Conservation (phyloP, 1,140 invertebrate species). For the Drosophila varians region DNA sequence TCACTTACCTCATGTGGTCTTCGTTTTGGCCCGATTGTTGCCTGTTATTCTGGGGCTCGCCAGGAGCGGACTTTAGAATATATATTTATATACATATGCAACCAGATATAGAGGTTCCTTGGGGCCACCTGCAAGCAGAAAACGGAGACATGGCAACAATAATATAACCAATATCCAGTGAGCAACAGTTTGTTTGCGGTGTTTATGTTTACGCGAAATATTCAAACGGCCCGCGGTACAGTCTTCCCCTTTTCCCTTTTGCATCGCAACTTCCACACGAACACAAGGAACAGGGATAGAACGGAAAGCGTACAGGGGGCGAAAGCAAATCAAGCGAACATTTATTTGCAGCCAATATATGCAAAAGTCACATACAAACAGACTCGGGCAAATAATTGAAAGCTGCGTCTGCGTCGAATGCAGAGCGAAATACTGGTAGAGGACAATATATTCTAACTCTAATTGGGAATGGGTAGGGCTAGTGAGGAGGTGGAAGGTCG, state of each 20-base stretch:
- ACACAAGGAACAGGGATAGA: constrained; percentile 11
- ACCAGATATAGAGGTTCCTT: constrained; percentile 36
- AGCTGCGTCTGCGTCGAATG: constrained; percentile 57
- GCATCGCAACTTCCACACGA: constrained; percentile 31
- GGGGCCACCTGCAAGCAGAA: constrained; percentile 56
- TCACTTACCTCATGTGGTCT: constrained; percentile 41
- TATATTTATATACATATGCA: constrained; percentile 34
- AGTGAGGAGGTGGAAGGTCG: not conserved
- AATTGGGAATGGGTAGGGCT: constrained; percentile 35
- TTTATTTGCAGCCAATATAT: constrained; percentile 78
- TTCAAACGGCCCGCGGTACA: constrained; percentile 75
- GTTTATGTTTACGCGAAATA: constrained; percentile 80
- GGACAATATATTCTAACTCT: constrained; percentile 46
- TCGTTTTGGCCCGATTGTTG: constrained; percentile 31
- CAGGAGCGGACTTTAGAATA: constrained; percentile 44
- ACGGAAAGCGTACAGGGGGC: constrained; percentile 26
- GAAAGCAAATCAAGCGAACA: constrained; percentile 75
- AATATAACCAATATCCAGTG: constrained; percentile 55
- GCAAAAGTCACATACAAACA: constrained; percentile 55
- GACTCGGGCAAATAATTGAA: constrained; percentile 14
- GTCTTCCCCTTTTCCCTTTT: constrained; percentile 62
- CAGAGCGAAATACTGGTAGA: constrained; percentile 36
- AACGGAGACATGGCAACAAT: constrained; percentile 51
- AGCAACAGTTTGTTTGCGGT: constrained; percentile 78
- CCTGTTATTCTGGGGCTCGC: constrained; percentile 20